These are phyloP conservation scores for Enteromius unitaeniatus DNA, from an alignment of 2,797 vertebrate genomes.

Conservation along the genomic window DNA sequence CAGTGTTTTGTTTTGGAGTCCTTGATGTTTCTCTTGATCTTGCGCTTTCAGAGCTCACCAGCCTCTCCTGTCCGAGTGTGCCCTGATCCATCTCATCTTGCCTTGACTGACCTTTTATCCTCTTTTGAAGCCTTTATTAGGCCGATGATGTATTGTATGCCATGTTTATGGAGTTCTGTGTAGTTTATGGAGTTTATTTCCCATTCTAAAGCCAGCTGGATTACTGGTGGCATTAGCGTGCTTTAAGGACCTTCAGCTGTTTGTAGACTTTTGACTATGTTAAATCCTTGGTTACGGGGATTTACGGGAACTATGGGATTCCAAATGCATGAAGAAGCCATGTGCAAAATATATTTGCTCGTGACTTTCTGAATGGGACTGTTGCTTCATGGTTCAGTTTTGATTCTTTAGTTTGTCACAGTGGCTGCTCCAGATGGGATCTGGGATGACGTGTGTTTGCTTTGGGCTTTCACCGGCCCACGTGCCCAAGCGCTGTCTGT, in stretches of 20 bases:
- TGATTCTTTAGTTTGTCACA: constrained; percentile 4
- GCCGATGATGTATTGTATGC: constrained; percentile 12
- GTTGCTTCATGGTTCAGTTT: background rate
- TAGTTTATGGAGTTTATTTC: constrained; percentile 24
- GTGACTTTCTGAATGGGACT: background rate
- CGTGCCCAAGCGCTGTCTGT: constrained; percentile 42
- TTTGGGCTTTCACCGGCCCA: constrained; percentile 52
- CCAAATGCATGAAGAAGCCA: background rate
- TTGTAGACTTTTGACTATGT: background rate
- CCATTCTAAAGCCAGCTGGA: constrained; percentile 30
- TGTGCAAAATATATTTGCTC: background rate
- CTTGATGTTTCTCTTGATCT: constrained; percentile 37
- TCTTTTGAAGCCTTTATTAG: constrained; percentile 31
- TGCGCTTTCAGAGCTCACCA: constrained; percentile 33
- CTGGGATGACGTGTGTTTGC: constrained; percentile 44
- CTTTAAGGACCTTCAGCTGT: background rate
- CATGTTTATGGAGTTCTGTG: constrained; percentile 6
- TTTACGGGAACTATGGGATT: background rate
- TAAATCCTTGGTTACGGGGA: background rate
- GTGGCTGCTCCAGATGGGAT: constrained; percentile 10
- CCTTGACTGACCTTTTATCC: constrained; percentile 23
- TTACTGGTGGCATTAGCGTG: constrained; percentile 8
- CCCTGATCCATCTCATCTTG: constrained; percentile 24
- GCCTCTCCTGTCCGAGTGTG: constrained; percentile 13
- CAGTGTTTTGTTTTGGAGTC: constrained; percentile 33